phyloP scores from a whole-genome alignment of 2,888 invertebrate genomes.

The Eilema sororculum region DNA sequence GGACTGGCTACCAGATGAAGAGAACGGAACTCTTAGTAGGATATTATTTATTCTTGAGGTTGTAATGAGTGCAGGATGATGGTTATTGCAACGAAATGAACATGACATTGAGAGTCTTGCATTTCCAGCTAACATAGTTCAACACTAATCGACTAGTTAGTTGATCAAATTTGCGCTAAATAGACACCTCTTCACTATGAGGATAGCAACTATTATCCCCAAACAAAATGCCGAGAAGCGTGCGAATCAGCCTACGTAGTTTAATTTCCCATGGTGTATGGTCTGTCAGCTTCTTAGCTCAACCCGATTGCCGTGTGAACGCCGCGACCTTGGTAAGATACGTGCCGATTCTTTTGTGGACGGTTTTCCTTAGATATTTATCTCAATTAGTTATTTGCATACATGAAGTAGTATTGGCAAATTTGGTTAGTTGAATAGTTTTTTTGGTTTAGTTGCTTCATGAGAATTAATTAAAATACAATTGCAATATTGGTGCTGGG shows the following conservation, averaged over 20 bases:
- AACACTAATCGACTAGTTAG: too few relatives aligned
- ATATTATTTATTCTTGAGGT: too few relatives aligned
- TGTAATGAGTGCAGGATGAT: too few relatives aligned
- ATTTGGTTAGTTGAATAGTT: not conserved
- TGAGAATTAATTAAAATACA: slow-evolving; percentile 10
- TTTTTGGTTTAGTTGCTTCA: slow-evolving; percentile 5
- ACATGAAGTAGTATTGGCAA: slow-evolving; percentile 11
- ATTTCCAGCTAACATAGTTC: too few relatives aligned
- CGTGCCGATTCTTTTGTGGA: slow-evolving; percentile 55
- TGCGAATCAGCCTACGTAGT: slow-evolving; percentile 44
- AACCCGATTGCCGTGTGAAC: slow-evolving; percentile 71
- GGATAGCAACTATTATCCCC: slow-evolving; percentile 12
- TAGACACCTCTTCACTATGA: not conserved
- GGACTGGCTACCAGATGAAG: too few relatives aligned
- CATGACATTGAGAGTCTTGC: too few relatives aligned
- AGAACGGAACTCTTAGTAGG: too few relatives aligned
- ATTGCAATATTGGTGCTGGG: not conserved
- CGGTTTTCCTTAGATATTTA: slow-evolving; percentile 57
- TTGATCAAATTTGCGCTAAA: not conserved
- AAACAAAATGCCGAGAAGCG: slow-evolving; percentile 23
- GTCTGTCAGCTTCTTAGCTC: slow-evolving; percentile 40
- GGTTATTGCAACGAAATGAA: too few relatives aligned
- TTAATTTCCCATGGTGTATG: slow-evolving; percentile 57
- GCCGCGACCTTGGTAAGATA: slow-evolving; percentile 73
- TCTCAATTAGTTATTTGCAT: slow-evolving; percentile 49